Evolutionary conservation across 2,797 vertebrate genomes (phyloP).

Genomic region (Okamejei kenojei): DNA sequence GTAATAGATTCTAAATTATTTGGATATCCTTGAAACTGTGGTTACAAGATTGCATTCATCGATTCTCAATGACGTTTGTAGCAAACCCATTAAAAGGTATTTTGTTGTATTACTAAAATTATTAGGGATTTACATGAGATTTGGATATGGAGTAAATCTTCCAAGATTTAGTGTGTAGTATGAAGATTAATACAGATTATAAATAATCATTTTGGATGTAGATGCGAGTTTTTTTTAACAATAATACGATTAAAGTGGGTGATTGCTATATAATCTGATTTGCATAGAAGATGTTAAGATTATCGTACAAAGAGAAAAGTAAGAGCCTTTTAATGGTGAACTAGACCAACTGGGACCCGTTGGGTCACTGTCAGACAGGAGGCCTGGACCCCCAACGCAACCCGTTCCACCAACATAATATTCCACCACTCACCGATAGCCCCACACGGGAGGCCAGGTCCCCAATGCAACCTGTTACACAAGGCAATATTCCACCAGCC

Average conservation of each 20-base stretch:
- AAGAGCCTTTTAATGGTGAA: no score
- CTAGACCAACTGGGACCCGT: no score
- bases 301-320: not conserved
- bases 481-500: no score
- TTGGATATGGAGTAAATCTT: not conserved
- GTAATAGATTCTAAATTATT: not conserved
- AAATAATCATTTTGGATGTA: not conserved
- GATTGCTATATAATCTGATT: not conserved
- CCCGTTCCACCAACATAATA: no score
- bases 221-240: not conserved
- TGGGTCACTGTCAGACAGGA: no score
- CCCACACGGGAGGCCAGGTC: no score
- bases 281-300: not conserved
- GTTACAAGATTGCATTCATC: not conserved
- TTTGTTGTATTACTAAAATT: not conserved
- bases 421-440: no score
- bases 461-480: no score
- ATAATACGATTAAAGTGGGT: not conserved
- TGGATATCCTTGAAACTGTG: not conserved
- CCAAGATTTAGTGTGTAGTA: not conserved
- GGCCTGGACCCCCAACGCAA: no score
- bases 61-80: constrained; percentile 2
- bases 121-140: not conserved
- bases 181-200: constrained; percentile 20
- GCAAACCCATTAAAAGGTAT: not conserved